Percentiles rank a stretch among this genome's conserved stretches.
phyloP scores from a whole-genome alignment of 2,797 vertebrate genomes.

The Oreonectes daqikongensis region DNA sequence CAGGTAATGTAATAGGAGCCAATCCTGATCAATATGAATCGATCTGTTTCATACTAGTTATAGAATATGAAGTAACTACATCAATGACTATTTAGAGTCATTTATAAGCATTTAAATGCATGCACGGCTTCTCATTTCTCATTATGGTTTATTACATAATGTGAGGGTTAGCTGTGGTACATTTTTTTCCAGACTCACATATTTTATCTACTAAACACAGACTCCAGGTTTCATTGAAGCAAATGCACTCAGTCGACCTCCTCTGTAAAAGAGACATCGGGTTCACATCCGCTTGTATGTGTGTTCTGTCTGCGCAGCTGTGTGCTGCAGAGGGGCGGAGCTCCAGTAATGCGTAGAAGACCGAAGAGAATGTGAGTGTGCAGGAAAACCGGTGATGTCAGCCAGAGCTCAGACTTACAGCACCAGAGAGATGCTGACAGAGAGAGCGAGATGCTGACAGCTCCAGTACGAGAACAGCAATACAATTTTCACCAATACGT shows the following conservation, averaged over 20 bases:
- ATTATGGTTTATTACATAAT: neutral
- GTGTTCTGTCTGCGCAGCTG: constrained; percentile 56
- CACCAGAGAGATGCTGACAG: constrained; percentile 22
- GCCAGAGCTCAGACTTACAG: neutral
- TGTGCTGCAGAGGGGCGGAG: constrained; percentile 66
- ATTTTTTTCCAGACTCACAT: neutral
- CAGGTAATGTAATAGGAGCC: neutral
- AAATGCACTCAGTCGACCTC: neutral
- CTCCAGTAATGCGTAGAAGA: constrained; percentile 58
- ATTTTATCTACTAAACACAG: neutral
- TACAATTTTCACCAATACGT: neutral
- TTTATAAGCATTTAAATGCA: neutral
- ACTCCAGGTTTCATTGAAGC: neutral
- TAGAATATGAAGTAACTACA: neutral
- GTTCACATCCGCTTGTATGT: neutral
- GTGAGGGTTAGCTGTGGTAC: neutral
- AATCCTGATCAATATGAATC: neutral
- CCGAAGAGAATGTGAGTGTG: constrained; percentile 26
- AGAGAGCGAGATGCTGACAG: constrained; percentile 18
- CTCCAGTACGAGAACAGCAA: neutral
- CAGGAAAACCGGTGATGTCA: constrained; percentile 30
- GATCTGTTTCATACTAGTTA: neutral
- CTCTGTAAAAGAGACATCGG: constrained; percentile 9
- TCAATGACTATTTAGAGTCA: neutral
- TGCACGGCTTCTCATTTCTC: neutral